Percentiles rank a stretch among this genome's conserved stretches.
These are phyloP conservation scores for Morinoia aosen DNA, from an alignment of 2,888 invertebrate species.

Conservation along the genomic window DNA sequence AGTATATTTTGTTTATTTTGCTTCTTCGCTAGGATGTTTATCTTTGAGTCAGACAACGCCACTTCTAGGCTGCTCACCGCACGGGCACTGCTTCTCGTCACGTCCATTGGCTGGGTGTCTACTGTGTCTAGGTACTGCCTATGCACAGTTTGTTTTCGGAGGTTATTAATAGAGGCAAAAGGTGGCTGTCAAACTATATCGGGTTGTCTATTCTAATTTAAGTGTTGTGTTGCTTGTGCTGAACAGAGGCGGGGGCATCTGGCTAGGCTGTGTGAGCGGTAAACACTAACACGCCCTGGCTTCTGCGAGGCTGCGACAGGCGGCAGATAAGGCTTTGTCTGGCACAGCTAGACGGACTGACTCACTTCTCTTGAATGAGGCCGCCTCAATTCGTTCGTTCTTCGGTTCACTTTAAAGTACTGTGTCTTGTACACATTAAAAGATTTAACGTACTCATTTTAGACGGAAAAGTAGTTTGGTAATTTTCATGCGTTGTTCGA, in stretches of 20 bases:
- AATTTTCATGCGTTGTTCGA: not conserved
- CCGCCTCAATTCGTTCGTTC: not conserved
- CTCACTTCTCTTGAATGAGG: not conserved
- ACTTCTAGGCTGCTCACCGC: not conserved
- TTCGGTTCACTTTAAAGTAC: not conserved
- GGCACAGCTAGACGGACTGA: conserved; percentile 15
- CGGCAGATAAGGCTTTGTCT: conserved; percentile 34
- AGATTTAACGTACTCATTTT: not conserved
- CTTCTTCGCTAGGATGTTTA: not conserved
- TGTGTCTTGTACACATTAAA: not conserved
- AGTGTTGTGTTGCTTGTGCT: conserved; percentile 24
- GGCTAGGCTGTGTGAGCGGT: not conserved
- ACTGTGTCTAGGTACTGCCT: not conserved
- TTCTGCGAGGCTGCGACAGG: not conserved
- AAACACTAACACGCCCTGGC: not conserved
- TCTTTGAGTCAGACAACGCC: conserved; percentile 17
- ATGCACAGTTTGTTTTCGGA: conserved; percentile 20
- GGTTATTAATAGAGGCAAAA: conserved; percentile 46
- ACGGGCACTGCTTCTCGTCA: not conserved
- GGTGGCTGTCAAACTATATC: conserved; percentile 44
- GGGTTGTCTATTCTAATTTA: conserved; percentile 45
- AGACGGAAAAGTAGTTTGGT: not conserved
- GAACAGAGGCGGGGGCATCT: conserved; percentile 44
- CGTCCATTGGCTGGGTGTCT: not conserved
- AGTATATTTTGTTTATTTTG: conserved; percentile 12